These are phyloP conservation scores for Leucophora obtusa DNA, from an alignment of 2,888 invertebrate genomes.

Conservation along the genomic window DNA sequence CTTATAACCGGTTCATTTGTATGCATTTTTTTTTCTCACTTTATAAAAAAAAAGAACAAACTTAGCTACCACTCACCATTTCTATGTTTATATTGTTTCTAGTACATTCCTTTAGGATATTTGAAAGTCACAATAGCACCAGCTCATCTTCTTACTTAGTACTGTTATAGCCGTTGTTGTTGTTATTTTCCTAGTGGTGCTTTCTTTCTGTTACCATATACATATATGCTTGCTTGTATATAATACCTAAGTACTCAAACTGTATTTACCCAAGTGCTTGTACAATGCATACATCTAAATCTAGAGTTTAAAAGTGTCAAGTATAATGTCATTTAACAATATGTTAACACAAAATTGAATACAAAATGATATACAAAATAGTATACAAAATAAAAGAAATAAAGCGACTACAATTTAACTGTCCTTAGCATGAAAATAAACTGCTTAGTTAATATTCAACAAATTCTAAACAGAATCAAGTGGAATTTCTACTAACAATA, in stretches of 20 bases:
- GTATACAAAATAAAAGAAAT: too few relatives aligned
- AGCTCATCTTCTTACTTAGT: conserved; percentile 25
- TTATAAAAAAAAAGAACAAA: too few relatives aligned
- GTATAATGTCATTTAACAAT: conserved; percentile 49
- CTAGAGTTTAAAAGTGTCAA: conserved; percentile 54
- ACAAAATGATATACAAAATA: too few relatives aligned
- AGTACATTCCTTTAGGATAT: conserved; percentile 15
- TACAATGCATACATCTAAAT: not conserved
- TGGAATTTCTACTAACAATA: too few relatives aligned
- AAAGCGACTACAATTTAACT: too few relatives aligned
- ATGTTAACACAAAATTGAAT: conserved; percentile 49
- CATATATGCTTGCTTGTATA: not conserved
- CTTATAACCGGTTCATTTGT: too few relatives aligned
- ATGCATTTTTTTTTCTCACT: not conserved
- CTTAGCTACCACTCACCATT: not conserved
- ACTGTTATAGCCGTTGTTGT: not conserved
- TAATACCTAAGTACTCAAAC: not conserved
- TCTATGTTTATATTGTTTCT: not conserved
- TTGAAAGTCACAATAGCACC: conserved; percentile 8
- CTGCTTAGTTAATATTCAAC: too few relatives aligned
- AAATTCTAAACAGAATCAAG: too few relatives aligned
- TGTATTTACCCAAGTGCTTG: conserved; percentile 15
- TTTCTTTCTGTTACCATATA: conserved; percentile 28
- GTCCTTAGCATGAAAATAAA: too few relatives aligned
- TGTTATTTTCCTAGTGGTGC: not conserved